Conservation (phyloP, 2,797 vertebrate genomes). For the Poecilia gillii region DNA sequence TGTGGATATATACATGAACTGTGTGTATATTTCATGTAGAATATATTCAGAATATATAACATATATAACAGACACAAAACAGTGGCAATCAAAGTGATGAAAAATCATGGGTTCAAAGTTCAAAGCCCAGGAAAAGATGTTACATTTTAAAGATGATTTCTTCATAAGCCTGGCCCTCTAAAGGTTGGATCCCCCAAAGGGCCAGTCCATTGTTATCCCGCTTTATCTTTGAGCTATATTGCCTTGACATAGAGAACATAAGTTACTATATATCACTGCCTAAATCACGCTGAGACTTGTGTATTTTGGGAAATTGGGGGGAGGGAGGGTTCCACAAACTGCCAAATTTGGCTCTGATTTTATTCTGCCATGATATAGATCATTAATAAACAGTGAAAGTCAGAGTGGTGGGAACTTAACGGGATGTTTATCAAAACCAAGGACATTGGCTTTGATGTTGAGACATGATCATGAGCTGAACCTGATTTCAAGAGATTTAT, state of each 20-base stretch:
- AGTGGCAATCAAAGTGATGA: not conserved
- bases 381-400: not conserved
- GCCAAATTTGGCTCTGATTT: not conserved
- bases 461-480: not conserved
- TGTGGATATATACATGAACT: not conserved
- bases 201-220: not conserved
- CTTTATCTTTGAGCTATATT: not conserved
- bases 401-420: not conserved
- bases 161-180: not conserved
- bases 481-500: not conserved
- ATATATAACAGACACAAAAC: not conserved
- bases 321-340: not conserved
- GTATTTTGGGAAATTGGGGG: not conserved
- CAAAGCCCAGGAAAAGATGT: not conserved
- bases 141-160: not conserved
- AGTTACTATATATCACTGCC: not conserved
- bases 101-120: not conserved
- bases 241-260: not conserved
- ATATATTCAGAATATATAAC: not conserved
- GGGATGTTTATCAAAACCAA: not conserved
- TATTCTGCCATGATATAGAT: not conserved
- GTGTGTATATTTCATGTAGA: not conserved
- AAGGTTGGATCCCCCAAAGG: not conserved
- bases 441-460: not conserved
- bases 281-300: not conserved